A percentile compares a stretch with the other conserved stretches of the same genome.
Conservation (phyloP, 2,797 vertebrate species). For the Gastrophryne carolinensis region DNA sequence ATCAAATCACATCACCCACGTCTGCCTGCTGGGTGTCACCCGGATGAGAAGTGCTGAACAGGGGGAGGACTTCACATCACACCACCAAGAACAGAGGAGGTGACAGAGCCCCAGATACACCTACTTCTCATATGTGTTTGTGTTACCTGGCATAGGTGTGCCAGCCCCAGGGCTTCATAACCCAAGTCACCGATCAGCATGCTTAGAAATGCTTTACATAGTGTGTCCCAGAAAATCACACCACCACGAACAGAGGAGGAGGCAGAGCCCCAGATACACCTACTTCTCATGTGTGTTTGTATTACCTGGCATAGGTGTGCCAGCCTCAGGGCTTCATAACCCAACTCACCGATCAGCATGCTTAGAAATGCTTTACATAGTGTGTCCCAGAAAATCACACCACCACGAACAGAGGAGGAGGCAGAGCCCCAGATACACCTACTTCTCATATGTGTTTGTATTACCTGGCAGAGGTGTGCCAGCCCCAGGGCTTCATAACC, state of each 20-base stretch:
- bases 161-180: neutral
- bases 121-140: neutral
- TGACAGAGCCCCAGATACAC: neutral
- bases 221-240: no score
- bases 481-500: neutral
- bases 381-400: no score
- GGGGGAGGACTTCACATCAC: slow-evolving; percentile 15
- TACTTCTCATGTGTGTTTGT: neutral
- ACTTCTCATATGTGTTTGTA: neutral
- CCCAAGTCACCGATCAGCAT: neutral
- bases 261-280: neutral
- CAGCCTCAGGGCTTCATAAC: neutral
- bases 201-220: neutral
- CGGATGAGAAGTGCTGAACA: neutral
- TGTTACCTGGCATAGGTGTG: neutral
- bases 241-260: slow-evolving; percentile 6
- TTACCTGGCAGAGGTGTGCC: neutral
- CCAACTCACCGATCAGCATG: neutral
- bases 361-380: neutral
- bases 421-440: neutral
- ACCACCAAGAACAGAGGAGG: slow-evolving; percentile 9
- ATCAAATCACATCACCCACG: neutral
- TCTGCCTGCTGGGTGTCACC: slow-evolving; percentile 1
- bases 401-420: slow-evolving; percentile 3
- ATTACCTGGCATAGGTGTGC: neutral